A percentile compares a stretch with the other conserved stretches of the same genome.
These are phyloP conservation scores for Mythimna ferrago DNA, from an alignment of 2,888 invertebrate species.

Conservation along the genomic window DNA sequence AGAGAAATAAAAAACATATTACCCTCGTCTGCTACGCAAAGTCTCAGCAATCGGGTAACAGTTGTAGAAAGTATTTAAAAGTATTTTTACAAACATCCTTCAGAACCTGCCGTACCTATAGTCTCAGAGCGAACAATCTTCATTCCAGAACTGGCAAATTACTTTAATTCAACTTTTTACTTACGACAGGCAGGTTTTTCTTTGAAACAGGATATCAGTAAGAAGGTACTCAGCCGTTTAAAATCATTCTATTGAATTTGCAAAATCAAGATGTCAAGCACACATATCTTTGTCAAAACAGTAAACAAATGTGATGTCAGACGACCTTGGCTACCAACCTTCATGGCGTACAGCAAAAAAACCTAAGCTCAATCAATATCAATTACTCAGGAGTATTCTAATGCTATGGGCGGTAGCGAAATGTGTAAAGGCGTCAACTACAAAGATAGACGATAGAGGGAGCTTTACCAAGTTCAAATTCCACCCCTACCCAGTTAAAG, in stretches of 20 bases:
- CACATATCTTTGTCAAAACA: conserved; percentile 12
- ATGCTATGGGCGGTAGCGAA: conserved; percentile 18
- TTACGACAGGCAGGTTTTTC: neutral
- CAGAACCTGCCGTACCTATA: neutral
- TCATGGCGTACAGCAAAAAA: conserved; percentile 40
- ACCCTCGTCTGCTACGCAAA: neutral
- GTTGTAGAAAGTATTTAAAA: conserved; percentile 14
- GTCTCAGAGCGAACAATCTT: neutral
- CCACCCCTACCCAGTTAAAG: neutral
- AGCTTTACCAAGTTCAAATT: conserved; percentile 2
- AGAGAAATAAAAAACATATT: too few species aligned
- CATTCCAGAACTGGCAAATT: conserved; percentile 2
- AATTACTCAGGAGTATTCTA: conserved; percentile 13
- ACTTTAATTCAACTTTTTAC: neutral
- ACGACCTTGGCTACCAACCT: conserved; percentile 49
- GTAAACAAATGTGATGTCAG: conserved; percentile 50
- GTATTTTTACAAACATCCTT: conserved; percentile 13
- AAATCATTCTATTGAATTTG: neutral
- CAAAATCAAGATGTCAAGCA: conserved; percentile 34
- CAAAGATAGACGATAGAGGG: conserved; percentile 3
- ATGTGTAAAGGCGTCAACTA: conserved; percentile 5
- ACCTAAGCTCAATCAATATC: conserved; percentile 35
- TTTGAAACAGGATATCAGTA: neutral
- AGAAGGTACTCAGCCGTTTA: neutral
- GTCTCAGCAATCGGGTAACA: neutral